Evolutionary conservation across 2,113 vertebrate genomes (phyloP), one percentile per base, ranked within the genome.

Genomic region (Leptobrachium ailaonicum): DNA sequence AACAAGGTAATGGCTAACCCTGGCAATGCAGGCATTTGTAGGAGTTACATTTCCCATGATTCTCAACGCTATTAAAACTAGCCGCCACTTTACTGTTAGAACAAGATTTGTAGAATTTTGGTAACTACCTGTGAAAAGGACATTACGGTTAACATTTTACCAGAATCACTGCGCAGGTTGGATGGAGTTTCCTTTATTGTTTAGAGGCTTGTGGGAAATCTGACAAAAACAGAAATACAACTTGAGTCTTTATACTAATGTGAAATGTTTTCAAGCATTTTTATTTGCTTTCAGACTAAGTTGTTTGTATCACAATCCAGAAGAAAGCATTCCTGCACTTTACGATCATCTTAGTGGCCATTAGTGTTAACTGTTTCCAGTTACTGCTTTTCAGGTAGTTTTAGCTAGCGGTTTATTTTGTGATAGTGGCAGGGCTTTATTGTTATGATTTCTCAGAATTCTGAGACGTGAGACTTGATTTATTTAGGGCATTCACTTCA

Each of bases 381-480:
- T 54, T 53, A 71, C 40, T 71, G 70, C 70, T 71, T 71, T 71
- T 54, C 20, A 71, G 47, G 47, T 53, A 50, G 40, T 10, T 71
- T 50, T 71, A 40, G 70, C 47, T 41, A 41, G 70, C 41, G 20
- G 4, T 54, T 71, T 71, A 71, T 53, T 71, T 71, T 32, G 47
- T 32, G 45, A 20, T 40, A 9, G 10, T 11, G 47, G 70, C 40
- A 71, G 69, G 12, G 69, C 47, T 13, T 71, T 50, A 71, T 71
- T n/a, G 32, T 47, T 13, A 5, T 5, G 47, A 71, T 56, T 71
- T 71, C 70, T 71, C 44, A 71, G 45, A 71, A 71, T n/a, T n/a
- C 14, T 40, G 5, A 5, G 8, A 50, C 47, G 8, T 1, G 47
- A 8, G 8, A 50, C 47, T 50, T 8, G 47, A 50, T 8, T 50